Evolutionary conservation across 1,140 invertebrate genomes (phyloP).

Genomic region (Magallana gigas): DNA sequence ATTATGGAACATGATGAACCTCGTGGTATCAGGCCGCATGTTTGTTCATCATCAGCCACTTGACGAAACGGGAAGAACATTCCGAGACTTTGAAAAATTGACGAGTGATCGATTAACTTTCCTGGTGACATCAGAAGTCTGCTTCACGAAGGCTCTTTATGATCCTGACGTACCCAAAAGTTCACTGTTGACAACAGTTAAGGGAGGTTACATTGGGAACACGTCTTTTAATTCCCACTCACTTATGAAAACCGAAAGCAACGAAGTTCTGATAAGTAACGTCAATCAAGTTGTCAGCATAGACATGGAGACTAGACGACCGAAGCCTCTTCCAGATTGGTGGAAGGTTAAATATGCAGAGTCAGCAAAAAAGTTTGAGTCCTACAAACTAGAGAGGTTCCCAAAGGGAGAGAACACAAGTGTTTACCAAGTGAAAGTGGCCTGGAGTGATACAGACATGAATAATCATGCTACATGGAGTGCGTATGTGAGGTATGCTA

Average conservation of each 20-base stretch:
- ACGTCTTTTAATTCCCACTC: conserved; percentile 59
- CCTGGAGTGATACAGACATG: conserved; percentile 59
- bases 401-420: conserved; percentile 42
- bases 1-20: conserved; percentile 64
- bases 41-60: conserved; percentile 58
- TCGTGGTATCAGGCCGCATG: conserved; percentile 56
- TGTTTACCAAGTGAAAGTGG: conserved; percentile 51
- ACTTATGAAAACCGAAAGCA: conserved; percentile 35
- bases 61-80: conserved; percentile 59
- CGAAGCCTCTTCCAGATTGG: conserved; percentile 61
- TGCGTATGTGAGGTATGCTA: conserved; percentile 53
- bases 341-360: conserved; percentile 65
- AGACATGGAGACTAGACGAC: conserved; percentile 57
- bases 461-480: conserved; percentile 59
- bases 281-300: conserved; percentile 63
- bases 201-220: conserved; percentile 59
- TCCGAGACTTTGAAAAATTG: conserved; percentile 61
- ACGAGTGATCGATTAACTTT: conserved; percentile 60
- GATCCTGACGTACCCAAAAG: conserved; percentile 40
- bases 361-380: conserved; percentile 40
- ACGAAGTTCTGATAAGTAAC: conserved; percentile 52
- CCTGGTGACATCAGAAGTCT: conserved; percentile 53
- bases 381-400: conserved; percentile 60
- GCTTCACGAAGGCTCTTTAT: conserved; percentile 47
- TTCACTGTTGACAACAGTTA: conserved; percentile 47